These are phyloP conservation scores for Geopemphigus sp. DNA, from an alignment of 1,140 invertebrate species.

Conservation along the genomic window DNA sequence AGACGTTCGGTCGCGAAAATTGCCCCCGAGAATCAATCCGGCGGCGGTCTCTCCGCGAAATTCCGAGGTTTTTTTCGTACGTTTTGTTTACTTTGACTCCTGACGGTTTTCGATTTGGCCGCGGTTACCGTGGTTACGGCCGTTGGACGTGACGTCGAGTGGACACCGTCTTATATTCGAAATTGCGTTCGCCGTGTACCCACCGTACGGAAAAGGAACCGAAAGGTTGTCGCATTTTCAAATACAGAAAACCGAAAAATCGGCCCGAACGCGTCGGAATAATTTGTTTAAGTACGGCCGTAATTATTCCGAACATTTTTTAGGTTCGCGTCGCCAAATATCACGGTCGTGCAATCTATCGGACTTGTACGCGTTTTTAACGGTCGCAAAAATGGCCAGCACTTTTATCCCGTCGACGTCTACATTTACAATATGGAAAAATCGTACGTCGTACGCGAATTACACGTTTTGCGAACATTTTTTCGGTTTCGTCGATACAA, in stretches of 20 bases:
- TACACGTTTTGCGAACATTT: no score
- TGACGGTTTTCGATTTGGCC: constrained; percentile 35
- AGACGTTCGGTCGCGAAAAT: constrained; percentile 35
- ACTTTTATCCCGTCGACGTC: no score
- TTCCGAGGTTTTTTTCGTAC: constrained; percentile 22
- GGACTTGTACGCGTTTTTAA: no score
- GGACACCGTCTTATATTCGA: constrained; percentile 40
- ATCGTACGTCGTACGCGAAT: no score
- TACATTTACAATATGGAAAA: no score
- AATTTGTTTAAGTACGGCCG: background rate
- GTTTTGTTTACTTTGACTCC: constrained; percentile 42
- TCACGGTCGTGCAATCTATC: no score
- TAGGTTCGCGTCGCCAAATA: no score
- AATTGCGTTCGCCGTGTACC: constrained; percentile 24
- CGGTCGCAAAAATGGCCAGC: no score
- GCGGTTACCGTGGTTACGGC: constrained; percentile 36
- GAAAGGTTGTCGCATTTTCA: background rate
- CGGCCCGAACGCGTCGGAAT: background rate
- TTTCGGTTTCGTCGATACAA: no score
- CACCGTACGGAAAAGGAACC: background rate
- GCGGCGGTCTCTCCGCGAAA: background rate
- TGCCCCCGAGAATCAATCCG: constrained; percentile 27
- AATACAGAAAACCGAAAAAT: background rate
- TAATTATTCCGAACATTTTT: no score
- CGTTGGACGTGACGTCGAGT: constrained; percentile 41